These are phyloP conservation scores for Radopholus similis DNA, from an alignment of 1,140 invertebrate species.

Conservation along the genomic window DNA sequence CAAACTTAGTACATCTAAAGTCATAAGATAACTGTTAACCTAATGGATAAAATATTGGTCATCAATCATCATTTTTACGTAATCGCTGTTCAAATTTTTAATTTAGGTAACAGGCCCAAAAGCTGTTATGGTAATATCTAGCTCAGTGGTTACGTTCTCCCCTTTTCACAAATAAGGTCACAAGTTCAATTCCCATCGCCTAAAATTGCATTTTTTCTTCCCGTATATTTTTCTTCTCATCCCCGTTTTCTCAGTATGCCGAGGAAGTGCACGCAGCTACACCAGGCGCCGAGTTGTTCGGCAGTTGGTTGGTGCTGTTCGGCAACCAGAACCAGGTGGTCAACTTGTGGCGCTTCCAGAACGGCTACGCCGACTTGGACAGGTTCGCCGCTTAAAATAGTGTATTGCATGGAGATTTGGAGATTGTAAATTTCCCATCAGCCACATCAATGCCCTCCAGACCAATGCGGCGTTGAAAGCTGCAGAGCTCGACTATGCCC, in stretches of 20 bases:
- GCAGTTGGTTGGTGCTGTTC: conserved; percentile 52
- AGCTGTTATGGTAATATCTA: no score
- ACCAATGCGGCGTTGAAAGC: conserved; percentile 26
- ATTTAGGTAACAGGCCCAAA: no score
- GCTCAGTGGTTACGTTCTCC: no score
- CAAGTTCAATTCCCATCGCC: conserved; percentile 26
- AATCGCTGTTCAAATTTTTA: no score
- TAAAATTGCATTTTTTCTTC: no score
- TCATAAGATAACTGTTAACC: no score
- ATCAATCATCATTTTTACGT: no score
- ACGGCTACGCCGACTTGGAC: conserved; percentile 50
- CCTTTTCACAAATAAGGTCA: conserved; percentile 32
- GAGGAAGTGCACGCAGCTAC: conserved; percentile 24
- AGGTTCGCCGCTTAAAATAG: conserved; percentile 5
- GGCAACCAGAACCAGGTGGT: conserved; percentile 59
- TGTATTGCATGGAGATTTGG: neutral
- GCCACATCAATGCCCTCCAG: conserved; percentile 24
- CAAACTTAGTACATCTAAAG: no score
- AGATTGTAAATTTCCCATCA: no score
- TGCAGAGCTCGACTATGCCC: conserved; percentile 46
- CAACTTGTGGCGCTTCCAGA: conserved; percentile 55
- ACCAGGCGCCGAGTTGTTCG: conserved; percentile 46
- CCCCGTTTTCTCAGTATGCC: conserved; percentile 19
- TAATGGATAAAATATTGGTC: no score
- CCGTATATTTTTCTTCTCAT: neutral